These are phyloP conservation scores for Yponomeuta malinellus DNA, from an alignment of 2,888 invertebrate genomes.

Conservation along the genomic window DNA sequence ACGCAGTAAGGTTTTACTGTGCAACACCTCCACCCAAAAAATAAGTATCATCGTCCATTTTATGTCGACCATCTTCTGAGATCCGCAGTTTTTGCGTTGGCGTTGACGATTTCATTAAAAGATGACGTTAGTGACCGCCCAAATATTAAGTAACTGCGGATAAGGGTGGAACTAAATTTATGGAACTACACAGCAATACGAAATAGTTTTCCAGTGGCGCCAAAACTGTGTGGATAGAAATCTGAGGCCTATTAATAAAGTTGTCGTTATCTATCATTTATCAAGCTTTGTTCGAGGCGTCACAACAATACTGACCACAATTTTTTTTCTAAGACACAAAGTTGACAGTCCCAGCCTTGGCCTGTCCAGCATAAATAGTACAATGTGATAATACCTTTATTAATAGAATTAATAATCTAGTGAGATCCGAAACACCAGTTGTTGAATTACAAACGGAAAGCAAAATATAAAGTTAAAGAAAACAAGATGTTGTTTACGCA, in stretches of 20 bases:
- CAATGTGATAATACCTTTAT: neutral
- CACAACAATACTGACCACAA: neutral
- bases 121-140: neutral
- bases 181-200: too few species aligned
- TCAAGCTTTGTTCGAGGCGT: slow-evolving; percentile 9
- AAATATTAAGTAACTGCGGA: neutral
- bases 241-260: neutral
- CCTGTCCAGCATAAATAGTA: neutral
- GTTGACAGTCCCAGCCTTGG: neutral
- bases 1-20: neutral
- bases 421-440: neutral
- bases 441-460: neutral
- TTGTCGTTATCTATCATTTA: slow-evolving; percentile 3
- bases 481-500: neutral
- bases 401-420: neutral
- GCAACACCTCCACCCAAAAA: neutral
- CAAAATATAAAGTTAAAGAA: too few species aligned
- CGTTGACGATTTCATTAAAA: slow-evolving; percentile 3
- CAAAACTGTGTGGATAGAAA: neutral
- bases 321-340: neutral
- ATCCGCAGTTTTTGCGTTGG: neutral
- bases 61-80: neutral
- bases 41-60: neutral
- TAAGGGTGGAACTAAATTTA: neutral
- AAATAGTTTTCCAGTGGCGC: neutral